phyloP scores from a whole-genome alignment of 2,888 invertebrate species.

The Spisula solida region DNA sequence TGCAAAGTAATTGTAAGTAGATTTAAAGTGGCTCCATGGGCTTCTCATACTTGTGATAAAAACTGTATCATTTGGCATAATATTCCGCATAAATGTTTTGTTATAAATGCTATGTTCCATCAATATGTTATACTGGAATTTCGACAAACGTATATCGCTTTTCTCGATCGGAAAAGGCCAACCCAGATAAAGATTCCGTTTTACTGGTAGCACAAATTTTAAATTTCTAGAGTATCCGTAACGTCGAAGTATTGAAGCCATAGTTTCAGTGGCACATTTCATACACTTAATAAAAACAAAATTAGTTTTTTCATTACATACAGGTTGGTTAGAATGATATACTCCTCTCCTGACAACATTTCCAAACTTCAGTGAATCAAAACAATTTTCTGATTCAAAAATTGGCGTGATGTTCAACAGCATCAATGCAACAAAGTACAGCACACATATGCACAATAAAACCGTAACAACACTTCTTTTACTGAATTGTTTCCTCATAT shows the following conservation, averaged over 20 bases:
- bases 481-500: background rate
- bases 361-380: background rate
- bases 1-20: constrained; percentile 84
- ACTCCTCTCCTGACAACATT: background rate
- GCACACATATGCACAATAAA: background rate
- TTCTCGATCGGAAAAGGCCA: constrained; percentile 84
- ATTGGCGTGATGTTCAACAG: background rate
- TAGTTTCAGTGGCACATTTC: constrained; percentile 86
- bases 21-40: constrained; percentile 85
- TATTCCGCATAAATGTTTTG: constrained; percentile 71
- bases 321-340: background rate
- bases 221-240: constrained; percentile 83
- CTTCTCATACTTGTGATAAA: constrained; percentile 84
- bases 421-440: background rate
- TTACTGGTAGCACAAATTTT: constrained; percentile 83
- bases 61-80: constrained; percentile 83
- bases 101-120: constrained; percentile 85
- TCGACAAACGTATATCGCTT: constrained; percentile 80
- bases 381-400: background rate
- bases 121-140: constrained; percentile 81
- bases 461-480: background rate
- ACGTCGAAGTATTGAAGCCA: constrained; percentile 82
- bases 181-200: constrained; percentile 82
- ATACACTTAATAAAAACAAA: constrained; percentile 86
- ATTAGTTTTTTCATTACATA: constrained; percentile 72